Base-by-base conservation (phyloP, 2,888 invertebrate species). In the Oscheius sp. region DNA sequence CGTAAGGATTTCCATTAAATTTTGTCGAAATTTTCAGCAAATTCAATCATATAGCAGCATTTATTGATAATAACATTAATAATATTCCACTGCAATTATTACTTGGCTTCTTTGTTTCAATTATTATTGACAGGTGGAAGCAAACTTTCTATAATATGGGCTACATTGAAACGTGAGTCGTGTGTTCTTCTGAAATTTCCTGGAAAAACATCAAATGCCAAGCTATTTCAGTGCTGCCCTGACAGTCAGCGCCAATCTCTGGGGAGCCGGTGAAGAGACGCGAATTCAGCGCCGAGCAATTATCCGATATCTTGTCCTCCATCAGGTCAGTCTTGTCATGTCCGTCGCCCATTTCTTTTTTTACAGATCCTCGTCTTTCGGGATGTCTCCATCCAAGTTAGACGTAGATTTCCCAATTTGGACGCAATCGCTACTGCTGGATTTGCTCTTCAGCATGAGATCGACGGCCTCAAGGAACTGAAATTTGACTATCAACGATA, bases 51-150 rank as follows among this genome's bases (percentile, higher is more conserved):
- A 23, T 79, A 5, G 63, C 63, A 41, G 46, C 52, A 18, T 59
- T 69, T 27, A 45, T 79, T 18, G 79, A 79, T 41, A 72, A 56
- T 6, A 73, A 76, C 12, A 18, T 69, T 23, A 55, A 69, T n/a
- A 43, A 69, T 45, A 73, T 84, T 41, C 84, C 84, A 0, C 58
- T 84, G 18, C 81, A 80, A 6, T 84, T 84, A 46, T 75, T 84
- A 76, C 71, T 84, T 25, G 84, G 82, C 3, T 84, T 84, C 73
- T 84, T 84, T 58, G 84, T 84, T 7, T 77, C 82, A 7, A 71
- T 82, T 3, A 80, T 84, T 25, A 79, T 84, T 21, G 82, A 84
- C 56, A 52, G 81, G n/a, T 81, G 81, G 81, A 77, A 76, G 55
- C 76, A 79, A 27, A 76, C 76, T 13, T 81, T 81, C 63, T 74